Conservation (phyloP, 2,113 vertebrate species). For the Sinocyclocheilus rhinocerous region DNA sequence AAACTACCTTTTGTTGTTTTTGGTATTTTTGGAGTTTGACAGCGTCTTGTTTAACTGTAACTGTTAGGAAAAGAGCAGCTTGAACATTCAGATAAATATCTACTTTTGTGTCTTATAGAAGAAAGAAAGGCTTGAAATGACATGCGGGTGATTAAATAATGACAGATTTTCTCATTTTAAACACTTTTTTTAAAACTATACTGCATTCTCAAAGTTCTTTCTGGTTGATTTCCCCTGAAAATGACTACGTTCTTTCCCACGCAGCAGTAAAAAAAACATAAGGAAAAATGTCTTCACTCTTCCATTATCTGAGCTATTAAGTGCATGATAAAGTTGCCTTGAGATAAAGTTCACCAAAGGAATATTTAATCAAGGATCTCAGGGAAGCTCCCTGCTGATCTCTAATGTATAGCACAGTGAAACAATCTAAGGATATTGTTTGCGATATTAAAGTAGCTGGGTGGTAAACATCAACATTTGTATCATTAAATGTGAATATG, state of each 20-base stretch:
- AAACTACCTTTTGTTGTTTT: not conserved
- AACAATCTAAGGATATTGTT: slow-evolving; percentile 24
- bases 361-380: slow-evolving; percentile 20
- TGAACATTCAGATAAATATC: not conserved
- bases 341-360: slow-evolving; percentile 9
- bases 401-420: slow-evolving; percentile 10
- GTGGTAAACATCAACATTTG: slow-evolving; percentile 26
- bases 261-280: not conserved
- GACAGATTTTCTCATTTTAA: not conserved
- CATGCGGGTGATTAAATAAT: not conserved
- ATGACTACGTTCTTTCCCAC: not conserved
- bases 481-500: not conserved
- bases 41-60: not conserved
- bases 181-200: not conserved
- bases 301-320: not conserved
- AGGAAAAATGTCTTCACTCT: not conserved
- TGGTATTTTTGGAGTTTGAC: not conserved
- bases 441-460: slow-evolving; percentile 4
- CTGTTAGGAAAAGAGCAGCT: not conserved
- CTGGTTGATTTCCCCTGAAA: not conserved
- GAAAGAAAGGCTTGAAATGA: not conserved
- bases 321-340: not conserved
- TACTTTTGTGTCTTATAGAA: not conserved
- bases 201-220: not conserved
- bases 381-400: not conserved